Conservation (phyloP, 2,797 vertebrate genomes). For the Gastrophryne carolinensis region DNA sequence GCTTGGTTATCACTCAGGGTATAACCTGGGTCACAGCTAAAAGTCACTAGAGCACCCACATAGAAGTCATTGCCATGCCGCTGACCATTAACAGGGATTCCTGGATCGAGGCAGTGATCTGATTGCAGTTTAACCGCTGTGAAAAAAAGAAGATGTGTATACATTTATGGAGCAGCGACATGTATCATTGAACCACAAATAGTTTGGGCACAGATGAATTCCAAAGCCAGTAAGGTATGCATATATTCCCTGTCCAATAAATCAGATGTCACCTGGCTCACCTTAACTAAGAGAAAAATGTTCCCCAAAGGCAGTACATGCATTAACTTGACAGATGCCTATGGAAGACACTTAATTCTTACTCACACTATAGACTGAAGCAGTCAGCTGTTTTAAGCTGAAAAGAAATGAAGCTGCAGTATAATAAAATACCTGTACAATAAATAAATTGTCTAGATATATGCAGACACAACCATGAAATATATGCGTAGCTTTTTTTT, state of each 20-base stretch:
- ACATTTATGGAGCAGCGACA: background rate
- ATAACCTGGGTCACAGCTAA: conserved; percentile 93
- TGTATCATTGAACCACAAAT: background rate
- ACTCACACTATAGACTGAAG: background rate
- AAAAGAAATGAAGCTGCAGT: background rate
- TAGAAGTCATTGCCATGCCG: conserved; percentile 96
- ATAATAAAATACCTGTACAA: background rate
- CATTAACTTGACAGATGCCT: background rate
- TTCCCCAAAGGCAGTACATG: background rate
- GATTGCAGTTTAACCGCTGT: conserved; percentile 92
- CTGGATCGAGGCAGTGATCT: conserved; percentile 93
- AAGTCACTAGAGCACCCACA: conserved; percentile 91
- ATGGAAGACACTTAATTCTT: background rate
- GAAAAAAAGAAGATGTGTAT: conserved; percentile 16
- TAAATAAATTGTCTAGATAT: background rate
- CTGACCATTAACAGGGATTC: conserved; percentile 94
- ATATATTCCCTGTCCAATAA: background rate
- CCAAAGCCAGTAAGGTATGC: background rate
- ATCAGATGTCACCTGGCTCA: background rate
- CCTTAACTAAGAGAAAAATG: background rate
- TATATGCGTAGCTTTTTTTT: background rate
- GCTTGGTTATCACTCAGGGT: conserved; percentile 86
- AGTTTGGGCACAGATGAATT: background rate
- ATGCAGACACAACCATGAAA: background rate
- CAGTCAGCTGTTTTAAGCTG: background rate